phyloP scores from a whole-genome alignment of 2,113 vertebrate species.

The Corythornis cristatus region DNA sequence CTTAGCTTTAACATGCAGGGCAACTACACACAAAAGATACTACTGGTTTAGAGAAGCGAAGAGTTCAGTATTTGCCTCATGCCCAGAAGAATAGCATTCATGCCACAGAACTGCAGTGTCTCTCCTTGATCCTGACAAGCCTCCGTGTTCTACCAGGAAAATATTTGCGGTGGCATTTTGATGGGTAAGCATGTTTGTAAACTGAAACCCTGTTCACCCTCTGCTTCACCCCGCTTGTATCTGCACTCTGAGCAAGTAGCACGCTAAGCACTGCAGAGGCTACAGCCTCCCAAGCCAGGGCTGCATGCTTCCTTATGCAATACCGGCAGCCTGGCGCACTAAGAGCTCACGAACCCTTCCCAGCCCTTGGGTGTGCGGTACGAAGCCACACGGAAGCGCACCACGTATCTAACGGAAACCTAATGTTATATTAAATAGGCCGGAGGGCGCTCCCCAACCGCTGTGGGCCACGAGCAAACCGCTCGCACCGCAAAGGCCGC shows the following conservation, averaged over 20 bases:
- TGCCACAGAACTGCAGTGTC: neutral
- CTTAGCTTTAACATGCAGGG: accelerated
- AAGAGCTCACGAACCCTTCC: accelerated
- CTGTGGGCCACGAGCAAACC: accelerated
- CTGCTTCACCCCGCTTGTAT: accelerated
- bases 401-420: accelerated
- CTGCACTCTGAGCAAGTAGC: accelerated
- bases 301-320: accelerated
- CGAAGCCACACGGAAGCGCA: accelerated
- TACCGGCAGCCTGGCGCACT: accelerated
- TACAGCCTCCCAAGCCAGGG: accelerated
- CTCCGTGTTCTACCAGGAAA: accelerated
- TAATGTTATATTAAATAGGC: accelerated
- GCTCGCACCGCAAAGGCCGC: accelerated
- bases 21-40: neutral
- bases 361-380: accelerated
- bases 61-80: too few relatives aligned
- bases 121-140: accelerated
- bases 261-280: accelerated
- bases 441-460: accelerated
- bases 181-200: accelerated
- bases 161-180: accelerated
- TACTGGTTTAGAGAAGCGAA: accelerated
- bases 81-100: accelerated
- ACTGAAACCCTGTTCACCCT: neutral